Base-by-base conservation (phyloP, 2,113 vertebrate genomes). In the Oryzias melastigma region DNA sequence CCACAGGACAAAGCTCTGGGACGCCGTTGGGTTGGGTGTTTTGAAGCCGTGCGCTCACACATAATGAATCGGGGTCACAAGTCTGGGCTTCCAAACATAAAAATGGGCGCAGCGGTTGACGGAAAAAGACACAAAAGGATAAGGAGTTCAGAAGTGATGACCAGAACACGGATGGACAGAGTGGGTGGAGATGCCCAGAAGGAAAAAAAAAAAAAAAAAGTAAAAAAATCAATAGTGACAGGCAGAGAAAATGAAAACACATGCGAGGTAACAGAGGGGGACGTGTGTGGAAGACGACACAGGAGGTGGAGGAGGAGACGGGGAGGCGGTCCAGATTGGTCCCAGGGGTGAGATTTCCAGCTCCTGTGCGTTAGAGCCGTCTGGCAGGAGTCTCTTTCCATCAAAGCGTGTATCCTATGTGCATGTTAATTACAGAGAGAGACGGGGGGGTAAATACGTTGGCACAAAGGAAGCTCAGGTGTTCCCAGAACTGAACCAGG, bases 401-500 rank as follows among this genome's bases (percentile, higher is more conserved):
- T 76, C 68, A 65, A 81, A 77, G 71, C 27, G 62, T 44, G 64
- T 50, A 83, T 78, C 84, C 73, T 72, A 77, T 74, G 78, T 80
- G 84, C 61, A 88, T 85, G 65, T 81, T 87, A 88, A 85, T 84
- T 79, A 87, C 57, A 58, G 17, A 70, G 46, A 22, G 24, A 22
- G 52, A 35, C 5, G 43, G 29, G 27, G 56, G 22, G 35, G 62
- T 69, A 45, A 75, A 52, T 60, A 70, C 22, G 71, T 51, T 68
- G 51, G 59, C 71, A 73, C 67, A 77, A 83, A 83, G 80, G 80
- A 69, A 75, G 75, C 79, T 84, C 77, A 75, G 79, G 81, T 85
- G 83, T 63, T 82, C 62, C 18, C 58, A 57, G 24, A 20, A 58
- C 73, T 77, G 82, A 65, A 87, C 77, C 75, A 75, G 74, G 67